Conservation (phyloP, 2,113 vertebrate species). For the Scartelaos histophorus region DNA sequence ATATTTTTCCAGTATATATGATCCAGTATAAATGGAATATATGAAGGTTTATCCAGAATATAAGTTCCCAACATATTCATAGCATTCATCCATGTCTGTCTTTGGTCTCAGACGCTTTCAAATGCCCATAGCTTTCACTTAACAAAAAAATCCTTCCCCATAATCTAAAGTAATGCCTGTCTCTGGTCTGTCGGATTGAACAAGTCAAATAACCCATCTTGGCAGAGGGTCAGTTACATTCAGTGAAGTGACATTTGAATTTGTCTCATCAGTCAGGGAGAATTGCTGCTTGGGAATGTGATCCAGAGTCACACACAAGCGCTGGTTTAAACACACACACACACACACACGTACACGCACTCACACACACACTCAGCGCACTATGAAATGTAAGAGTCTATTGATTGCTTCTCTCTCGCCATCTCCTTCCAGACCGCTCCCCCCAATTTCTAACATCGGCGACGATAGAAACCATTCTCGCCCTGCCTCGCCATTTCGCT, state of each 20-base stretch:
- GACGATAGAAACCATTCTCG: conserved; percentile 31
- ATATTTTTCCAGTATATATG: not conserved
- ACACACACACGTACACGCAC: not conserved
- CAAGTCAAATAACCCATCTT: not conserved
- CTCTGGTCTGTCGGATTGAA: not conserved
- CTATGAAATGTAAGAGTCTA: conserved; percentile 58
- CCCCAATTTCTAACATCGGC: conserved; percentile 52
- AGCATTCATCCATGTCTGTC: not conserved
- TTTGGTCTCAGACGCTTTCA: not conserved
- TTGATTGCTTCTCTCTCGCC: conserved; percentile 57
- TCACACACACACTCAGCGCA: conserved; percentile 12
- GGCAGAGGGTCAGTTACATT: not conserved
- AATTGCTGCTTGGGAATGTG: conserved; percentile 33
- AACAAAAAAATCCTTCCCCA: not conserved
- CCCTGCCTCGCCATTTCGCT: conserved; percentile 22
- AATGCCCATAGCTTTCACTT: not conserved
- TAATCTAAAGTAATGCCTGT: conserved; percentile 6
- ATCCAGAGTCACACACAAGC: conserved; percentile 17
- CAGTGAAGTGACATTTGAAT: conserved; percentile 37
- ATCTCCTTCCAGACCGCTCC: conserved; percentile 35
- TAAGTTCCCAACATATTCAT: not conserved
- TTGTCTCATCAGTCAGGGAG: conserved; percentile 36
- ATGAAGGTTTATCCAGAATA: conserved; percentile 4
- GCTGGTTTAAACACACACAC: not conserved
- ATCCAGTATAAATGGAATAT: conserved; percentile 11